Percentiles rank a stretch among this genome's conserved stretches.
These are phyloP conservation scores for Micronycteris hirsuta DNA, from an alignment of 2,113 vertebrate genomes.

Conservation along the genomic window DNA sequence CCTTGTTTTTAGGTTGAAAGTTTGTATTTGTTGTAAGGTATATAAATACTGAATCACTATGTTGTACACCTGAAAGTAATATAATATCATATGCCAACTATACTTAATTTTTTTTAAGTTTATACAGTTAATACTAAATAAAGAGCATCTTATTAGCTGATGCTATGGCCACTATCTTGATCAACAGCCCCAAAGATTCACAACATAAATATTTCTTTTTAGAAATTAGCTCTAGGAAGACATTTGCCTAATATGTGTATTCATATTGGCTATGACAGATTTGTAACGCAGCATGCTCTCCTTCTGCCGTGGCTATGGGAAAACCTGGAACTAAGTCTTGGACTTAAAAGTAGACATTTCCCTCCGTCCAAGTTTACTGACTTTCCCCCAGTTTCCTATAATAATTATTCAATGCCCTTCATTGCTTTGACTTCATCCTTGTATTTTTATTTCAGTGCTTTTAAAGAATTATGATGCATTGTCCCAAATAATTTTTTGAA, in stretches of 20 bases:
- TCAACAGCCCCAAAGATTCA: neutral
- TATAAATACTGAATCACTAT: neutral
- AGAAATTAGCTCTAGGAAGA: neutral
- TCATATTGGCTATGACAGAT: neutral
- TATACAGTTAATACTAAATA: neutral
- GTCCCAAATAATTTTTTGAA: slow-evolving; percentile 43
- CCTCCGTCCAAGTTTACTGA: neutral
- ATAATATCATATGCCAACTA: neutral
- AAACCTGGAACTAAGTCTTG: slow-evolving; percentile 6
- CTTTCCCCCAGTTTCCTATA: too few species aligned
- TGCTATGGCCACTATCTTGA: neutral
- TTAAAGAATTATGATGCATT: slow-evolving; percentile 28
- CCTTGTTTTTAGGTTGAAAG: neutral
- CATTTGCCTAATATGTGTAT: neutral
- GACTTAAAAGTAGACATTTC: neutral
- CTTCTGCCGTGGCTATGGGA: neutral
- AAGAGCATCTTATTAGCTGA: slow-evolving; percentile 14
- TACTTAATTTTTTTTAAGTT: neutral
- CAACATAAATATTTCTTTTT: neutral
- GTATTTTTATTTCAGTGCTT: slow-evolving; percentile 39
- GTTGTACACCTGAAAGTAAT: neutral
- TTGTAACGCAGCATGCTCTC: neutral
- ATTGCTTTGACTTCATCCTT: neutral
- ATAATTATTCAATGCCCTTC: neutral
- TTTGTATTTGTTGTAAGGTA: neutral